Conservation (phyloP, 2,113 vertebrate genomes). For the Talpa occidentalis region DNA sequence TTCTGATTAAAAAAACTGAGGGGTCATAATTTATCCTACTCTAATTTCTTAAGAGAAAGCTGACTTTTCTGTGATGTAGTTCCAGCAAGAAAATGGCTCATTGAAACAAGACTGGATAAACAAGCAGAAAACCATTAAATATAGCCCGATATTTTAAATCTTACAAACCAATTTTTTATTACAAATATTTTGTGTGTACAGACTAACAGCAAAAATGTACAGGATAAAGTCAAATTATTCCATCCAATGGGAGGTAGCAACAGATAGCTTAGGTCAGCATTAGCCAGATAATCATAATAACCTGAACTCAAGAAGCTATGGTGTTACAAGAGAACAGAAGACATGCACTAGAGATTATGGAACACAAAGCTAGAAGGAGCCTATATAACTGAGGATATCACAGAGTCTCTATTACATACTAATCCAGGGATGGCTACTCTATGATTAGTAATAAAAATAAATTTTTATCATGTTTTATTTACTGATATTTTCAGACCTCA, state of each 20-base stretch:
- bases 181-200: neutral
- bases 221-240: neutral
- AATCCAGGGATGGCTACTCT: neutral
- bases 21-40: slow-evolving; percentile 8
- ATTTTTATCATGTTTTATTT: neutral
- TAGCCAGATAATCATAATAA: neutral
- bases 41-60: neutral
- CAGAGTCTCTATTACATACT: neutral
- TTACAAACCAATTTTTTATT: neutral
- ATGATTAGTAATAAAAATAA: neutral
- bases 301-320: neutral
- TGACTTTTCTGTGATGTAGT: neutral
- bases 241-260: neutral
- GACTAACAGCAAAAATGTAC: neutral
- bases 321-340: neutral
- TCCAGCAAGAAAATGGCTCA: neutral
- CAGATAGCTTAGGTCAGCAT: neutral
- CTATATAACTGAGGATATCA: neutral
- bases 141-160: neutral
- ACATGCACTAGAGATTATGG: neutral
- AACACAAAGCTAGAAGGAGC: neutral
- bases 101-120: neutral
- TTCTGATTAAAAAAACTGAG: neutral
- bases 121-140: neutral
- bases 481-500: neutral